Evolutionary conservation across 2,113 vertebrate species (phyloP).

Genomic region (Rhinichthys klamathensis): DNA sequence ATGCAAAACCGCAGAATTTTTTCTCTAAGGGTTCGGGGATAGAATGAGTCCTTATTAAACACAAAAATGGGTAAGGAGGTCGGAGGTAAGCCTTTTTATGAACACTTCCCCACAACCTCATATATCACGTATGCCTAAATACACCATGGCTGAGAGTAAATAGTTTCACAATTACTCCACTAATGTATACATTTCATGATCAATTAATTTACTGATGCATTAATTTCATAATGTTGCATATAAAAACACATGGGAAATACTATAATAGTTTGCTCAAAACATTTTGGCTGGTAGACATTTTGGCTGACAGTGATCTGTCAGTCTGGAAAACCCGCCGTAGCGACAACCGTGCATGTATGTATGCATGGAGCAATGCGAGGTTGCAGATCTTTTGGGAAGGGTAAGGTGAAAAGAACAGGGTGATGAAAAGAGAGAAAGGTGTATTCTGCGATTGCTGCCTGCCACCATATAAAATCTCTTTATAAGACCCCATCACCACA

Average conservation of each 20-base stretch:
- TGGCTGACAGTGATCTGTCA: no score
- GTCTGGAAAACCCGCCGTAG: no score
- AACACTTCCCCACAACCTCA: background rate
- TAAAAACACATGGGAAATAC: background rate
- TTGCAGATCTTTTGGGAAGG: background rate
- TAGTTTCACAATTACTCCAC: background rate
- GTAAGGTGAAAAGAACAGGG: background rate
- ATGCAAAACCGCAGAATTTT: no score
- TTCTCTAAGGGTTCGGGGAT: no score
- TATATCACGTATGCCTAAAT: background rate
- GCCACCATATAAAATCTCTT: conserved; percentile 22
- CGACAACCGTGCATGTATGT: no score
- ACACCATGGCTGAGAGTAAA: background rate
- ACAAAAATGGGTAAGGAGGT: no score
- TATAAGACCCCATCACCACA: conserved; percentile 34
- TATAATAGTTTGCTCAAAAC: no score
- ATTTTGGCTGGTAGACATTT: background rate
- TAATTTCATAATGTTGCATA: background rate
- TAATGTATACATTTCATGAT: no score
- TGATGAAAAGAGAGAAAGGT: background rate
- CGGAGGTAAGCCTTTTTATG: no score
- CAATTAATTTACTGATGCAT: background rate
- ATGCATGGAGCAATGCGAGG: background rate
- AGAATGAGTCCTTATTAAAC: no score
- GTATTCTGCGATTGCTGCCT: background rate